Base-by-base conservation (phyloP, 2,113 vertebrate species). In the Elaphurus davidianus region DNA sequence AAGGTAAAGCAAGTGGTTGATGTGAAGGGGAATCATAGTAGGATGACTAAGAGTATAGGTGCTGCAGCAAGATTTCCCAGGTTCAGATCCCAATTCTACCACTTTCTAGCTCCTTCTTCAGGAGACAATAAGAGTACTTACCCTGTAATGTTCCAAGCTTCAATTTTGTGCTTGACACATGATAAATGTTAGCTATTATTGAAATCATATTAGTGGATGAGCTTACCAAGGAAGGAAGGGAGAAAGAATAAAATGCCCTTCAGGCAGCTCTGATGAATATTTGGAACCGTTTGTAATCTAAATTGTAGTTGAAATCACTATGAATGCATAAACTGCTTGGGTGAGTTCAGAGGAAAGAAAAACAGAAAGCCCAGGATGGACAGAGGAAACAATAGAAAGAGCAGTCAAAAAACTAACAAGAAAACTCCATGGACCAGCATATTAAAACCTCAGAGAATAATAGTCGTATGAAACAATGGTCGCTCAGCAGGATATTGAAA, bases 171-270 rank as follows among this genome's bases (percentile, higher is more conserved):
- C 91, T 91, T 98, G 98, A 97, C 97, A 98, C 91, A 90, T 98
- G 98, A 98, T 97, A 97, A 98, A 98, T 98, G 97, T 96, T 96
- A 95, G 93, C 97, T 94, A 94, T 98, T 98, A 96, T 93, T 98
- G 93, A 98, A 98, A 98, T 97, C 96, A 94, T 94, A 96, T 98
- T 97, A 97, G 85, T 96, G 91, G 97, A 97, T 97, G 90, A 98
- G 83, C 94, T 98, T 97, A 96, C 81, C 93, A 90, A 98, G 92
- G 89, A 96, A 96, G 86, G 67, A 88, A 93, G 64, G 62, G 95
- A 86, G 74, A 93, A 96, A 95, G 25, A 96, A 71, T 91, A 87
- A 97, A 97, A 97, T 84, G 91, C 86, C 98, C 96, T 91, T 94
- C 76, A 50, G 97, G 95, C 94, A 93, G 64, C 60, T 95, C 78